Conservation (phyloP, 2,888 invertebrate genomes). For the Drosophila siamana region DNA sequence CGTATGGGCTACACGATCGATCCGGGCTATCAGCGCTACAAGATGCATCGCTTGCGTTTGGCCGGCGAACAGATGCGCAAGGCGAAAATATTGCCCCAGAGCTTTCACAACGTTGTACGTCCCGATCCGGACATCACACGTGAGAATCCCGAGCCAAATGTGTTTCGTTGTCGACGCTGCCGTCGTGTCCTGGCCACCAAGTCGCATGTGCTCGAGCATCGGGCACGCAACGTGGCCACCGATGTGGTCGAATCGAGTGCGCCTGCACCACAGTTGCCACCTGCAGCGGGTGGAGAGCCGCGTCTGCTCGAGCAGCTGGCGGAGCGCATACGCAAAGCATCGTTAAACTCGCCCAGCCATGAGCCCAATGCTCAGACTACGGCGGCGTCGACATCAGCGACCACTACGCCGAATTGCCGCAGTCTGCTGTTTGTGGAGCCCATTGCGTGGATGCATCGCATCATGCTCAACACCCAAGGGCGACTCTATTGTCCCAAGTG, state of each 20-base stretch:
- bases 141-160: constrained; percentile 92
- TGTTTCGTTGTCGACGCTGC: constrained; percentile 94
- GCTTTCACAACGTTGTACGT: constrained; percentile 91
- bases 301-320: constrained; percentile 82
- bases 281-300: constrained; percentile 31
- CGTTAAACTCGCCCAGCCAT: constrained; percentile 65
- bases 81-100: constrained; percentile 93
- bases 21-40: constrained; percentile 89
- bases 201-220: constrained; percentile 91
- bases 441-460: constrained; percentile 94
- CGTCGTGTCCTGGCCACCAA: constrained; percentile 93
- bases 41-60: constrained; percentile 90
- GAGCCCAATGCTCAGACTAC: constrained; percentile 8
- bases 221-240: constrained; percentile 37
- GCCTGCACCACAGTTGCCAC: background rate
- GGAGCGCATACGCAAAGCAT: constrained; percentile 76
- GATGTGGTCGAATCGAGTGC: background rate
- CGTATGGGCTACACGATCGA: constrained; percentile 92
- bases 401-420: constrained; percentile 86
- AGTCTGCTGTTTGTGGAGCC: constrained; percentile 95
- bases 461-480: constrained; percentile 90
- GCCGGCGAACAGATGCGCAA: constrained; percentile 93
- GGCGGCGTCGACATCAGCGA: background rate
- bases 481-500: constrained; percentile 95
- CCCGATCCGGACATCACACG: constrained; percentile 91